Base-by-base conservation (phyloP, 2,888 invertebrate species). In the Melipona beecheii region DNA sequence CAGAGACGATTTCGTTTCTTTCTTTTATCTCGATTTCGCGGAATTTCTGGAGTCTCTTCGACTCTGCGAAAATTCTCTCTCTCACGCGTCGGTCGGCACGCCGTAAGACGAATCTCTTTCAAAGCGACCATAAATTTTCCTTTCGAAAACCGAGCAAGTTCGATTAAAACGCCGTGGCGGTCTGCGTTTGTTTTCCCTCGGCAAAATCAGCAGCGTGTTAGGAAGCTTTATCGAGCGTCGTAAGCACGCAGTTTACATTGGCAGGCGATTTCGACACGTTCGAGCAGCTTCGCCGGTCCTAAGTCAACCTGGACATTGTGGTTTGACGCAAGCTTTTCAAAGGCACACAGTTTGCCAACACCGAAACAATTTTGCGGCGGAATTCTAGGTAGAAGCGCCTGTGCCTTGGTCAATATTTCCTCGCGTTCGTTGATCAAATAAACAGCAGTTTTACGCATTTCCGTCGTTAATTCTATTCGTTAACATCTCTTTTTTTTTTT, bases 201-300 rank as follows among this genome's bases (percentile, higher is more conserved):
- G 69, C 65, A 70, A 80, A 88, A 89, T 86, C 86, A 70, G 52
- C 66, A 78, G 19, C 62, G 65, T 71, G 87, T 85, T 70, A 82
- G 80, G 72, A 69, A 70, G 83, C 79, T 85, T 87, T 79, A 83
- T 80, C 82, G 76, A 73, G 66, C 77, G 73, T 69, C 71, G 73
- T 43, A 58, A 66, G 65, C 75, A 58, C 68, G 62, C 70, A 81
- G 85, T 88, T 90, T 85, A 79, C 87, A 81, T 86, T 90, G 81
- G 86, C 88, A 74, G 72, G 83, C 82, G 89, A 88, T 90, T 89
- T 74, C 81, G 79, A 87, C 87, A 77, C 85, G 81, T 78, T 78
- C 75, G 58, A 83, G 78, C 85, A 71, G 84, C 81, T 81, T 80
- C 70, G 72, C 43, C 68, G 65, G 83, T 87, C 89, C 90, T 89